Conservation (phyloP, 2,888 invertebrate species). For the Melinaea menophilus region DNA sequence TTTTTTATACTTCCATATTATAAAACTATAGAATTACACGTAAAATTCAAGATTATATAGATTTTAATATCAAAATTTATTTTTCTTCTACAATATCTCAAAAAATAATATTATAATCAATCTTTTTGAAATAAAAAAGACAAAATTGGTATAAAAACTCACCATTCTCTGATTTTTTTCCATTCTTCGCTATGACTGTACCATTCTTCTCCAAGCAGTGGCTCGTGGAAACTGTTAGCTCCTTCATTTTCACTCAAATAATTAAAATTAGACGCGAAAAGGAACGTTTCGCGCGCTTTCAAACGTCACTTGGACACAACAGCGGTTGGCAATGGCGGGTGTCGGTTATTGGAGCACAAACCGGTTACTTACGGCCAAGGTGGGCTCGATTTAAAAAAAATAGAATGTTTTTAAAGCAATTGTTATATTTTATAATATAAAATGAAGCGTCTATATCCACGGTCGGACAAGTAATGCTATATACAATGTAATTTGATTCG, state of each 20-base stretch:
- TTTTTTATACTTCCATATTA: no score
- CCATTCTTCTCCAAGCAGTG: constrained; percentile 54
- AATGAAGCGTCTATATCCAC: constrained; percentile 17
- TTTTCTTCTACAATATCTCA: no score
- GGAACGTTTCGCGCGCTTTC: constrained; percentile 57
- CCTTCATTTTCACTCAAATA: constrained; percentile 57
- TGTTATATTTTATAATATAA: constrained; percentile 11
- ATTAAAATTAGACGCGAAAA: constrained; percentile 26
- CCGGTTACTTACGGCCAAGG: constrained; percentile 60
- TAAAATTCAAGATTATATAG: no score
- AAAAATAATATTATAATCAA: no score
- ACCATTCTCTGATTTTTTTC: constrained; percentile 57
- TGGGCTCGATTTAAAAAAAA: constrained; percentile 39
- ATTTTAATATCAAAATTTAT: no score
- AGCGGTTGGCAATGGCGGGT: constrained; percentile 48
- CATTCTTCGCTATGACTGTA: constrained; percentile 54
- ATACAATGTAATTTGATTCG: constrained; percentile 15
- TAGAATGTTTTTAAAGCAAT: constrained; percentile 10
- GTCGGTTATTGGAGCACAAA: constrained; percentile 48
- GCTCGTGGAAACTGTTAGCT: constrained; percentile 55
- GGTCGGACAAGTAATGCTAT: constrained; percentile 28
- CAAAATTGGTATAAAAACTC: constrained; percentile 36
- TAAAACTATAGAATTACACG: no score
- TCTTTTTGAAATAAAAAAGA: no score
- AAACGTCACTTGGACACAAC: constrained; percentile 68